Percentiles rank a stretch among this genome's conserved stretches.
Evolutionary conservation across 2,113 vertebrate species (phyloP).

Genomic region (Poicephalus gulielmi): DNA sequence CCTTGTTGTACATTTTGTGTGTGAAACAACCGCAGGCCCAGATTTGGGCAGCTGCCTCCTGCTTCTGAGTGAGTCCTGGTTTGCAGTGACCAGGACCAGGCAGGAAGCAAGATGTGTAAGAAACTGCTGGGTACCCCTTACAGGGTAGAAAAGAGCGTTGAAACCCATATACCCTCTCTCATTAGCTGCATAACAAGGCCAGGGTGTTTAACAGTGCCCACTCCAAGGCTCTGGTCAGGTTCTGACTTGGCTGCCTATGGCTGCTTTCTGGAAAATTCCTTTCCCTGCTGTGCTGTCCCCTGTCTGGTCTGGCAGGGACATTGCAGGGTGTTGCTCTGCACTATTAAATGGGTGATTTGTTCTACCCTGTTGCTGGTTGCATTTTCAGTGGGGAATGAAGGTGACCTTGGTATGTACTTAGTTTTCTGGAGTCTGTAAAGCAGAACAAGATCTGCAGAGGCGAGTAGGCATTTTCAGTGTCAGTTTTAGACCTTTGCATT

Average conservation of each 20-base stretch:
- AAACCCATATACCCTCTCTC: background rate
- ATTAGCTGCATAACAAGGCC: background rate
- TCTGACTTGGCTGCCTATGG: background rate
- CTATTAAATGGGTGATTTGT: background rate
- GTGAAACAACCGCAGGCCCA: background rate
- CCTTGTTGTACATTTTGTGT: background rate
- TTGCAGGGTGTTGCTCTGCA: background rate
- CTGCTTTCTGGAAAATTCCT: accelerated
- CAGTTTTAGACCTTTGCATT: background rate
- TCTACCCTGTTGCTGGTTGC: background rate
- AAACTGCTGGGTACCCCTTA: background rate
- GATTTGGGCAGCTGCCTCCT: background rate
- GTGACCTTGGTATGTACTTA: background rate
- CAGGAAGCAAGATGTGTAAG: background rate
- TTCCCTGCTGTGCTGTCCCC: accelerated
- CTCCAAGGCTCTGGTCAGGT: background rate
- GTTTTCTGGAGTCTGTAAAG: background rate
- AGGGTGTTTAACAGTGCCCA: background rate
- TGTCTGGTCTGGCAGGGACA: background rate
- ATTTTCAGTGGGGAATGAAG: background rate
- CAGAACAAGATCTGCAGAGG: background rate
- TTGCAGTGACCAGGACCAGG: background rate
- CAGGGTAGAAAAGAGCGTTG: background rate
- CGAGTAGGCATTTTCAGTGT: background rate
- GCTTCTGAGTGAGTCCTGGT: background rate